Percentiles rank a stretch among this genome's conserved stretches.
These are phyloP conservation scores for Charaxes varanes DNA, from an alignment of 1,140 invertebrate species.

Conservation along the genomic window DNA sequence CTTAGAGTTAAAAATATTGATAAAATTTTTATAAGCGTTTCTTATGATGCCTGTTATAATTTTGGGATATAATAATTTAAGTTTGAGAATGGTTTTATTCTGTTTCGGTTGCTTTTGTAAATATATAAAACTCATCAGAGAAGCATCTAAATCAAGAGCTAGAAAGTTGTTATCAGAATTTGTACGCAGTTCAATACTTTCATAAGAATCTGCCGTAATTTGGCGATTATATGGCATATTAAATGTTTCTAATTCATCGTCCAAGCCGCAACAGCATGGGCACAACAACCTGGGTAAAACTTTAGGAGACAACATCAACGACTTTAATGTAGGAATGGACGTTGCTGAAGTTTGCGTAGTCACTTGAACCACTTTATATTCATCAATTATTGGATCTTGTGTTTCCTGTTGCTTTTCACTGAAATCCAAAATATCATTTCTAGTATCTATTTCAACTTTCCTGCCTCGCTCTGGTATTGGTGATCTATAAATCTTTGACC, in stretches of 20 bases:
- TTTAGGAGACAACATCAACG: conserved; percentile 22
- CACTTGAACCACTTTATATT: background rate
- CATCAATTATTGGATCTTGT: background rate
- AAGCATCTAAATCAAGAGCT: conserved; percentile 32
- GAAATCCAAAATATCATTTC: too few species aligned
- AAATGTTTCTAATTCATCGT: conserved; percentile 23
- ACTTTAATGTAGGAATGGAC: background rate
- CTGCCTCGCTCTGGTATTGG: conserved; percentile 17
- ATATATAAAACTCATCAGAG: conserved; percentile 38
- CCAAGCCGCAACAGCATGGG: conserved; percentile 45
- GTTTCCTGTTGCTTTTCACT: background rate
- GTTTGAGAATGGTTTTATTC: conserved; percentile 12
- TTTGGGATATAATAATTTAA: conserved; percentile 20
- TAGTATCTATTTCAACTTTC: too few species aligned
- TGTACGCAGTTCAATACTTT: conserved; percentile 33
- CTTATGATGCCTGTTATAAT: conserved; percentile 23
- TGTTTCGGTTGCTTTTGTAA: conserved; percentile 18
- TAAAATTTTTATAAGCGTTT: conserved; percentile 32
- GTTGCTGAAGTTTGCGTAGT: conserved; percentile 5
- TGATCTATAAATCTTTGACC: conserved; percentile 46
- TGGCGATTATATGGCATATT: conserved; percentile 16
- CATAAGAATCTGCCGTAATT: conserved; percentile 28
- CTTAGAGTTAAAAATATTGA: conserved; percentile 2
- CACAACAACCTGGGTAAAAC: conserved; percentile 34
- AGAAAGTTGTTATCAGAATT: conserved; percentile 14